Evolutionary conservation across 2,888 invertebrate genomes (phyloP).

Genomic region (Anaspis maculata): DNA sequence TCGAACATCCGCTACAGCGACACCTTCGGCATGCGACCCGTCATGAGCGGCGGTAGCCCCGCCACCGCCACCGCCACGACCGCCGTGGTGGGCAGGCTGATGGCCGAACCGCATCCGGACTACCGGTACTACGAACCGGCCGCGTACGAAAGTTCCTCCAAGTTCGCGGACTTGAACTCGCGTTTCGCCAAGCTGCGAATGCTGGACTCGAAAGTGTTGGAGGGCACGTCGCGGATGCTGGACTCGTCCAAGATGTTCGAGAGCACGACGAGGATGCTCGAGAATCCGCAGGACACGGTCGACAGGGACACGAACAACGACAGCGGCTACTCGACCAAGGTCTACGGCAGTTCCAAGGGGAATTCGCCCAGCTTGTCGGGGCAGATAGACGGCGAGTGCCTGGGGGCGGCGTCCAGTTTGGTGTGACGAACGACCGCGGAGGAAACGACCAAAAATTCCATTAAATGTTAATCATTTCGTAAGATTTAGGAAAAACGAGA

Average conservation of each 20-base stretch:
- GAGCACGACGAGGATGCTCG: slow-evolving; percentile 31
- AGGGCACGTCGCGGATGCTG: slow-evolving; percentile 28
- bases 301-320: slow-evolving; percentile 70
- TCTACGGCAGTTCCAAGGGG: slow-evolving; percentile 69
- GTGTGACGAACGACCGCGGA: no score
- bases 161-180: slow-evolving; percentile 28
- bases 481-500: no score
- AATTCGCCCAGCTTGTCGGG: slow-evolving; percentile 69
- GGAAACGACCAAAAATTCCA: no score
- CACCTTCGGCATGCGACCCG: slow-evolving; percentile 14
- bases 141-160: slow-evolving; percentile 19
- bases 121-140: slow-evolving; percentile 19
- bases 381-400: slow-evolving; percentile 35
- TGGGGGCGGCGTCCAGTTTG: slow-evolving; percentile 58
- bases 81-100: neutral
- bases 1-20: slow-evolving; percentile 22
- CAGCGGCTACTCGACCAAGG: slow-evolving; percentile 78
- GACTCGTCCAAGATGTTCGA: slow-evolving; percentile 34
- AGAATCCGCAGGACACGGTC: slow-evolving; percentile 35
- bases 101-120: no score
- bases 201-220: slow-evolving; percentile 20
- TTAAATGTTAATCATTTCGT: no score
- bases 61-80: neutral
- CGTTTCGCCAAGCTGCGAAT: slow-evolving; percentile 37
- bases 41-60: slow-evolving; percentile 8